phyloP scores from a whole-genome alignment of 2,888 invertebrate species.

The Fabriciana adippe region DNA sequence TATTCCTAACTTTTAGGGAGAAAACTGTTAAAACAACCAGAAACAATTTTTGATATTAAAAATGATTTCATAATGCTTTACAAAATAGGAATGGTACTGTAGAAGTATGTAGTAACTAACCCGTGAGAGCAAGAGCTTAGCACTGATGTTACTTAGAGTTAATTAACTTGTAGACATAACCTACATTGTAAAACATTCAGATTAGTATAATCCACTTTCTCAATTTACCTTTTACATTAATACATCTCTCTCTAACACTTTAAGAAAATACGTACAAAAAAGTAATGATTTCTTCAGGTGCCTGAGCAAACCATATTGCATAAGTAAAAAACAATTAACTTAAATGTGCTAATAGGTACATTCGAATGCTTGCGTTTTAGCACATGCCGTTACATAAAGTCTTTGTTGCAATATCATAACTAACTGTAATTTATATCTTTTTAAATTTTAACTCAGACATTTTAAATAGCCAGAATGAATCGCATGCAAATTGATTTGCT shows the following conservation, averaged over 20 bases:
- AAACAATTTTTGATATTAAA: too few species aligned
- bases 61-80: too few species aligned
- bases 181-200: slow-evolving; percentile 43
- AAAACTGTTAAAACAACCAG: too few species aligned
- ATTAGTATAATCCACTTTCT: slow-evolving; percentile 45
- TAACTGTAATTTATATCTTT: neutral
- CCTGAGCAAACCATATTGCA: slow-evolving; percentile 37
- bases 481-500: slow-evolving; percentile 20
- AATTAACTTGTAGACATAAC: slow-evolving; percentile 39
- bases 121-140: slow-evolving; percentile 32
- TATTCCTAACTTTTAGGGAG: too few species aligned
- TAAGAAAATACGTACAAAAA: slow-evolving; percentile 35
- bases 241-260: slow-evolving; percentile 39
- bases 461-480: slow-evolving; percentile 12
- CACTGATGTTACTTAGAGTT: slow-evolving; percentile 35
- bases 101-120: slow-evolving; percentile 6
- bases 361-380: slow-evolving; percentile 35
- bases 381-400: slow-evolving; percentile 26
- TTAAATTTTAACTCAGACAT: neutral
- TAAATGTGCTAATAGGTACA: slow-evolving; percentile 38
- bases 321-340: slow-evolving; percentile 40
- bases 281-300: slow-evolving; percentile 31
- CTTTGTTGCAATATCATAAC: slow-evolving; percentile 16
- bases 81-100: too few species aligned
- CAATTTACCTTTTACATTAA: slow-evolving; percentile 41